Evolutionary conservation across 2,113 vertebrate genomes (phyloP), one percentile per base, ranked within the genome.

Genomic region (Craseonycteris thonglongyai): DNA sequence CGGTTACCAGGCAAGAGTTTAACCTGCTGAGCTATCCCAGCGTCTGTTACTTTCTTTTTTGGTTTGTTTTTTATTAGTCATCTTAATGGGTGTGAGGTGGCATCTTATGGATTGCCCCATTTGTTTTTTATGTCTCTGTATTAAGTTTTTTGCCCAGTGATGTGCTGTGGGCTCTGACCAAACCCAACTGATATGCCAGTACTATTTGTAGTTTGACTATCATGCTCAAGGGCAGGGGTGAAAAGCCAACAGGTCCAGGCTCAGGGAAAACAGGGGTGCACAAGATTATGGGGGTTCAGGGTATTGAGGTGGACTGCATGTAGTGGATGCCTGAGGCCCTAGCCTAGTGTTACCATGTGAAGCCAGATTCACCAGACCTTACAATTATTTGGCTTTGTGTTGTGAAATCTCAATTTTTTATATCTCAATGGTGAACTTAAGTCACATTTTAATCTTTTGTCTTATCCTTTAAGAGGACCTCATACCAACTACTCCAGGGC

Each of bases 281-380:
- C 3, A 0, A n/a, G 40, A 68, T 79, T 35, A 33, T 2, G 4
- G 40, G 58, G 59, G 13, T 26, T 14, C 15, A 7, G 45, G 69
- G 16, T 45, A 7, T 22, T 33, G 47, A 47, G 15, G 13, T 7
- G 9, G 35, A 15, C 38, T 13, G 3, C 16, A 14, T 0, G 3
- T 11, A 18, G 7, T 45, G 3, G 2, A 18, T 4, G 2, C 45
- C 84, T 13, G 3, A 45, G 47, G 38, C 54, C 71, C 61, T 18
- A 5, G 15, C 47, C 85, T 33, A 6, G 13, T 33, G 7, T 42
- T 22, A 38, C 12, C 47, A 38, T 24, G 9, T 9, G 54, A 35
- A 33, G 30, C n/a, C 47, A 88, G 7, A 38, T 22, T 45, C 9
- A 5, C 28, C 18, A 13, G 24, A 33, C 69, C 7, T 78, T 56